These are phyloP conservation scores for Cotesia glomerata DNA, from an alignment of 1,140 invertebrate genomes.

Conservation along the genomic window DNA sequence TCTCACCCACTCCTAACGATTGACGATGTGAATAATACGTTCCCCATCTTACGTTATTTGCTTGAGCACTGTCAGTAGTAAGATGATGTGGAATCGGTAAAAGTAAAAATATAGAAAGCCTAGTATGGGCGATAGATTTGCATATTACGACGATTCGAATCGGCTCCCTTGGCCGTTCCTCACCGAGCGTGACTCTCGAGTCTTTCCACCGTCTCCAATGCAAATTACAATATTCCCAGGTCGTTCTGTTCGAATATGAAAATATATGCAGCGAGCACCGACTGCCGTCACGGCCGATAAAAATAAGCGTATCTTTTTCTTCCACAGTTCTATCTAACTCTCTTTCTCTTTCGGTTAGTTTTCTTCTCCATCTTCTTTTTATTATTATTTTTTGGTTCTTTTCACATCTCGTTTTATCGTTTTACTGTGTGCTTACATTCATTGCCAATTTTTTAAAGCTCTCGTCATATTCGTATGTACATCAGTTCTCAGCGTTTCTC, in stretches of 20 bases:
- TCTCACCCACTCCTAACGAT: too few relatives aligned
- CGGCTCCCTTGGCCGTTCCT: constrained; percentile 36
- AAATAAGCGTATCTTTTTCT: constrained; percentile 47
- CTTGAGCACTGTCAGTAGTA: not conserved
- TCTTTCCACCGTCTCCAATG: constrained; percentile 58
- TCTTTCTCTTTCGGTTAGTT: not conserved
- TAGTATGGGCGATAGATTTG: constrained; percentile 44
- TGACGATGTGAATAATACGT: too few relatives aligned
- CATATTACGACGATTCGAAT: constrained; percentile 57
- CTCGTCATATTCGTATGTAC: constrained; percentile 6
- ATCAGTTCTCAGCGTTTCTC: not conserved
- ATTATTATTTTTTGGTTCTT: not conserved
- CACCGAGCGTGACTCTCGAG: constrained; percentile 48
- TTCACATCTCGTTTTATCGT: constrained; percentile 9
- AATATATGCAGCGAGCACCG: constrained; percentile 49
- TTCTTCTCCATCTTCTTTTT: too few relatives aligned
- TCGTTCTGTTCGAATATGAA: constrained; percentile 56
- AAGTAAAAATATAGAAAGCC: not conserved
- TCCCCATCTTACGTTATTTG: constrained; percentile 16
- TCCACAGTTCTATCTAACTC: not conserved
- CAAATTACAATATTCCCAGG: constrained; percentile 63
- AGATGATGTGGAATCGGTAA: constrained; percentile 9
- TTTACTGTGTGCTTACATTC: not conserved
- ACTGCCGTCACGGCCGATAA: constrained; percentile 45
- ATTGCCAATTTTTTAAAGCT: constrained; percentile 11